phyloP scores from a whole-genome alignment of 2,888 invertebrate genomes.

The Patella depressa region DNA sequence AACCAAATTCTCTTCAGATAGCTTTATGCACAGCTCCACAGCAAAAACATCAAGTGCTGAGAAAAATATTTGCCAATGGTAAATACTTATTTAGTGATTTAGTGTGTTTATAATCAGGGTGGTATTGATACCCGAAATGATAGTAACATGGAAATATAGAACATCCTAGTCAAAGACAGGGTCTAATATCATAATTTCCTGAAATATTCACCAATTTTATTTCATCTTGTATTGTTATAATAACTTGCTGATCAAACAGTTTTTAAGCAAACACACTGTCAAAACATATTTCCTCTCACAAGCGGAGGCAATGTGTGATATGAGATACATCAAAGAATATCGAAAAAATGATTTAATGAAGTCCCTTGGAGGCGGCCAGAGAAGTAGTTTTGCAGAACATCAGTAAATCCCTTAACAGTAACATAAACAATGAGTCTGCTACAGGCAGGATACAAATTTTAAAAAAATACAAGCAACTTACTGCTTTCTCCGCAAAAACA shows the following conservation, averaged over 20 bases:
- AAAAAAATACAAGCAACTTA: too few species aligned
- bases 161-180: too few species aligned
- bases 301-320: neutral
- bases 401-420: constrained; percentile 1
- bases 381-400: neutral
- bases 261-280: constrained; percentile 7
- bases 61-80: constrained; percentile 5
- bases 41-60: neutral
- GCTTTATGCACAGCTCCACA: too few species aligned
- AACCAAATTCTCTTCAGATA: too few species aligned
- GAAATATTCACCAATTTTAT: neutral
- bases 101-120: too few species aligned
- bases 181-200: constrained; percentile 3
- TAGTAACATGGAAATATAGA: too few species aligned
- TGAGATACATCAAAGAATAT: constrained; percentile 6
- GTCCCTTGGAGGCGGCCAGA: neutral
- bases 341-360: constrained; percentile 2
- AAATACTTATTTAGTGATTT: constrained; percentile 3
- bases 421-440: too few species aligned
- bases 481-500: too few species aligned
- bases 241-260: constrained; percentile 4
- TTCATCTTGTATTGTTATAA: neutral
- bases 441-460: too few species aligned
- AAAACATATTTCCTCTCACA: constrained; percentile 3
- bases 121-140: too few species aligned